Conservation (phyloP, 2,797 vertebrate genomes). For the Parambassis ranga region DNA sequence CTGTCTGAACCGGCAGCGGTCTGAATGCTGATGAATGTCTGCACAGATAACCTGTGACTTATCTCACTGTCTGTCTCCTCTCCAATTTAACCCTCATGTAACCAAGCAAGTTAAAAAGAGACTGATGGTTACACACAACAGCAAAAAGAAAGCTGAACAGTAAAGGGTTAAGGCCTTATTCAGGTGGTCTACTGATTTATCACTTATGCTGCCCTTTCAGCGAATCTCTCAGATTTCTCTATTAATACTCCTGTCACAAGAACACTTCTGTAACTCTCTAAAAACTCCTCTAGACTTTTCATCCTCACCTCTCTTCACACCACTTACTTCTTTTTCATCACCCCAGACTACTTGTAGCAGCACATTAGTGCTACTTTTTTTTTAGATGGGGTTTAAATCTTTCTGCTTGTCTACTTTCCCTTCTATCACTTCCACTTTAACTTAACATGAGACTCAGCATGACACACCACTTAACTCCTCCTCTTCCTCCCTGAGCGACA, state of each 20-base stretch:
- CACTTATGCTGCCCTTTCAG: not conserved
- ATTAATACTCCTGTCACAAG: not conserved
- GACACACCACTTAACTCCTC: not conserved
- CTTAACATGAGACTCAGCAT: slow-evolving; percentile 16
- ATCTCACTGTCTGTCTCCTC: slow-evolving; percentile 35
- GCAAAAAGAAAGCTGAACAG: not conserved
- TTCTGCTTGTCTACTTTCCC: slow-evolving; percentile 16
- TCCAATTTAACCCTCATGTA: slow-evolving; percentile 18
- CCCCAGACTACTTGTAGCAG: slow-evolving; percentile 8
- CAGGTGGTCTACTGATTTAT: not conserved
- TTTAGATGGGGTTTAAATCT: slow-evolving; percentile 18
- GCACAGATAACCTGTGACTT: slow-evolving; percentile 61
- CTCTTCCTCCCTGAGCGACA: slow-evolving; percentile 11
- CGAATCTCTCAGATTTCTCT: not conserved
- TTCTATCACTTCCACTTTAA: slow-evolving; percentile 21
- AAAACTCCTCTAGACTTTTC: not conserved
- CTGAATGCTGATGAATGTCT: slow-evolving; percentile 69
- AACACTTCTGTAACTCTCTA: not conserved
- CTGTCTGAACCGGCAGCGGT: slow-evolving; percentile 59
- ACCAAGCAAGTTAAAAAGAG: not conserved
- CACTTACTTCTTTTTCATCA: slow-evolving; percentile 8
- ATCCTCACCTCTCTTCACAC: not conserved
- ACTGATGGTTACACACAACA: not conserved
- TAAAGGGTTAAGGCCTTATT: not conserved
- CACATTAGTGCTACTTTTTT: slow-evolving; percentile 1